Percentiles rank a stretch among this genome's conserved stretches.
Evolutionary conservation across 2,113 vertebrate genomes (phyloP).

Genomic region (Pungitius pungitius): DNA sequence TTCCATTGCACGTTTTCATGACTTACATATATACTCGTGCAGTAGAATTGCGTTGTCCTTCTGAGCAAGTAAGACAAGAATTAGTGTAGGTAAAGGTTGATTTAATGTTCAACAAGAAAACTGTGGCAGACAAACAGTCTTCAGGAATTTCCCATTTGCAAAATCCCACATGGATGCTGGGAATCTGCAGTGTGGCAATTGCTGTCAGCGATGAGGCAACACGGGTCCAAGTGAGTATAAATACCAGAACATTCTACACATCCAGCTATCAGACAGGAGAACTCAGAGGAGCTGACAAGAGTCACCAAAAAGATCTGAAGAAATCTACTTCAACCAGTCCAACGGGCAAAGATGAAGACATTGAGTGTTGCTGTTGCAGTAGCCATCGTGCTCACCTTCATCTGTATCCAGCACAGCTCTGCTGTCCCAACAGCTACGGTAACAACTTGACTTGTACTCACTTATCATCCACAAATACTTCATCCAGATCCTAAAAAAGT

Average conservation of each 20-base stretch:
- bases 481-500: background rate
- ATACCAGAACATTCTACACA: background rate
- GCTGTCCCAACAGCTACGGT: conserved; percentile 57
- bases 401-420: conserved; percentile 43
- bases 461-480: background rate
- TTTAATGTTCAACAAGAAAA: background rate
- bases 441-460: conserved; percentile 10
- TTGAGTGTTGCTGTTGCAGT: conserved; percentile 31
- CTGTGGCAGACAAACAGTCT: background rate
- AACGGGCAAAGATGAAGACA: conserved; percentile 1
- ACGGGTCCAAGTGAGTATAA: conserved; percentile 18
- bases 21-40: no score
- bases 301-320: background rate
- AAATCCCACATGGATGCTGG: background rate
- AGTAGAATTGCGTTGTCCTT: background rate
- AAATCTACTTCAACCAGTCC: background rate
- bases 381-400: conserved; percentile 44
- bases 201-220: conserved; percentile 23
- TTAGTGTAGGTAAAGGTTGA: background rate
- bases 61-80: background rate
- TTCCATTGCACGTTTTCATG: no score
- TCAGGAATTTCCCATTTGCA: background rate
- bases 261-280: conserved; percentile 8
- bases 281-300: background rate
- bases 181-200: background rate